These are phyloP conservation scores for Sepiola atlantica DNA, from an alignment of 2,888 invertebrate genomes.

Conservation along the genomic window DNA sequence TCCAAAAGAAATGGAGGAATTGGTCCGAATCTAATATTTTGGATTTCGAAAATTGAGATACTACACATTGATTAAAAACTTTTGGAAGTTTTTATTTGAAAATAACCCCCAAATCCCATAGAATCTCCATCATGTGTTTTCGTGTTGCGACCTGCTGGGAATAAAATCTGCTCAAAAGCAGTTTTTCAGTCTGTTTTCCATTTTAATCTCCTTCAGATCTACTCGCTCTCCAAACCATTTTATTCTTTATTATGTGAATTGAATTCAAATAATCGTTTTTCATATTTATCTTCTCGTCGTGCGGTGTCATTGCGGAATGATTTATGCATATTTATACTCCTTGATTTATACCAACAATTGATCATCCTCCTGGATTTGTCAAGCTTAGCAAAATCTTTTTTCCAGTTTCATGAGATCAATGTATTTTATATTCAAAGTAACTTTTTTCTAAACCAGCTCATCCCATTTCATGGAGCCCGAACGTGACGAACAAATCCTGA, in stretches of 20 bases:
- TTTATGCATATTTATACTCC: not conserved
- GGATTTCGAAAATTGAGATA: too few relatives aligned
- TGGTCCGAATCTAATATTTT: too few relatives aligned
- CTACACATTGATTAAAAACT: too few relatives aligned
- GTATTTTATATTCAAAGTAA: constrained; percentile 18
- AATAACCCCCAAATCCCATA: not conserved
- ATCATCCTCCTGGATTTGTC: not conserved
- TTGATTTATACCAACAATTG: not conserved
- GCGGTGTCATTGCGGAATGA: not conserved
- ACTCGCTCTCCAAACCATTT: not conserved
- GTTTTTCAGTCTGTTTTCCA: not conserved
- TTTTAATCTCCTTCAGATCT: not conserved
- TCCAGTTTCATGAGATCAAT: constrained; percentile 24
- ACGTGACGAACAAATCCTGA: constrained; percentile 37
- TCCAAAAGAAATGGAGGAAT: too few relatives aligned
- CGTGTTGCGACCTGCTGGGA: not conserved
- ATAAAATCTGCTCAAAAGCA: not conserved
- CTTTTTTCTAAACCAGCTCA: constrained; percentile 17
- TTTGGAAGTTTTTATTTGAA: not conserved
- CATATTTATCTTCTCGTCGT: not conserved
- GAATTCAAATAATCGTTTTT: not conserved
- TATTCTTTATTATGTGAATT: not conserved
- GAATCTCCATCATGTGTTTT: not conserved
- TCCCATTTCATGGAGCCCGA: not conserved
- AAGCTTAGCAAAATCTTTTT: not conserved